Base-by-base conservation (phyloP, 1,140 invertebrate genomes). In the Zaprionus davidi region DNA sequence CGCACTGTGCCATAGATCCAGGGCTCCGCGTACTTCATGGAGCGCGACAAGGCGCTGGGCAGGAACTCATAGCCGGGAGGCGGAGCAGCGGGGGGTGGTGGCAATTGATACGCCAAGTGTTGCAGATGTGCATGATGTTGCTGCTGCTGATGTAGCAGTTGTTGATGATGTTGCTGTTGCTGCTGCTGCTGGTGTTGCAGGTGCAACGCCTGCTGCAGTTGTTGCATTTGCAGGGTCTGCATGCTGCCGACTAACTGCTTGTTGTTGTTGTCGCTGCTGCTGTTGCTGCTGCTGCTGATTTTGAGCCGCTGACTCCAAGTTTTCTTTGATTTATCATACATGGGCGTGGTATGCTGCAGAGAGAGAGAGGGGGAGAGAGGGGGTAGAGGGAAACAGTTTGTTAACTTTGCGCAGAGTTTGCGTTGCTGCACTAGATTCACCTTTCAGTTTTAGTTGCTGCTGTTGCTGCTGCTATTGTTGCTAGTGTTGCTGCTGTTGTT, bases 21-120 rank as follows among this genome's bases (percentile, higher is more conserved):
- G 34, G 96, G 96, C 76, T 97, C 96, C 1, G 95, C 96, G 93
- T 97, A 97, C 76, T 96, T 95, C 96, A 97, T 97, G 86, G 96
- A 96, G 91, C 96, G 96, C 46, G 95, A 96, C 69, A 97, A 91
- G 5, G 95, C 93, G 73, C 94, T 94, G 15, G 94, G 93, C 76
- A 86, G 55, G 68, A 86, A 92, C 36, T 92, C 91, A 56, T 90
- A 87, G 57, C 68, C 79, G 5, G 85, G 76, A 53, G 77, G 59
- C 3, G 71, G 76, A 7, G 71, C 76, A 3, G 65, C 71, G 0
- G 74, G 70, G 2, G 63, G 57, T 9, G 55, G 64, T 13, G 84
- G 86, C 67, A 90, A 36, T 51, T 88, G 84, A 60, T 90, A 90
- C 6, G 71, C 36, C 78, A 84, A 67, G 60, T 85, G 81, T 41